Evolutionary conservation across 2,888 invertebrate genomes (phyloP), one percentile per base, ranked within the genome.

Genomic region (Euclidia mi): DNA sequence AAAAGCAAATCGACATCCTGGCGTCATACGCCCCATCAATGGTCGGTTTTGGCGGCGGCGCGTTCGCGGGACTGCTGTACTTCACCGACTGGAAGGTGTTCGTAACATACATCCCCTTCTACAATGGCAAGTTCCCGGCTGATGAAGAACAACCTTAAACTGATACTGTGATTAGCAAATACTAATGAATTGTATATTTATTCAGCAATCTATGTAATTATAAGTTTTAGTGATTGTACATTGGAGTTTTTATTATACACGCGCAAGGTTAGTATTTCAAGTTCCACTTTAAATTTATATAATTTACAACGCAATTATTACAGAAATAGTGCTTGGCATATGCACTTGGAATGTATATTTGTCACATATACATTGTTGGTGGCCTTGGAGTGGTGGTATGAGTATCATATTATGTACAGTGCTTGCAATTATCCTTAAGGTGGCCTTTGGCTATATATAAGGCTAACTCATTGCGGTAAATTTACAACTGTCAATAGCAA

Each of bases 31-130:
- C 95, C 31, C 94, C 96, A 12, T 96, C 97, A 3, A 95, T 95
- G 12, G 79, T 89, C 0, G 93, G 94, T 0, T 98, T 96, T 82
- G 97, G 98, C 38, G 95, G 95, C 29, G 94, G 96, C 0, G 96
- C 95, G n/a, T 95, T 95, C 55, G 79, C 95, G 17, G 94, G 91
- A 0, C 67, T 97, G 7, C 88, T 96, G 1, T 98, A 97, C 87
- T 95, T 96, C 71, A 97, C 97, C 0, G 98, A 98, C 82, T 98
- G 98, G 98, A 97, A 96, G 88, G 82, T 95, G 44, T 91, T 98
- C 63, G 94, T 96, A 43, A 95, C 96, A 70, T 96, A 96, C 85
- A 88, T 98, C 65, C 98, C 98, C 15, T 97, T 95, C 89, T 98
- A 98, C 88, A 95, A 95, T 72, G 95, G 96, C 63, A 97, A 98